Evolutionary conservation across 2,888 invertebrate species (phyloP).

Genomic region (Plebejus anna): DNA sequence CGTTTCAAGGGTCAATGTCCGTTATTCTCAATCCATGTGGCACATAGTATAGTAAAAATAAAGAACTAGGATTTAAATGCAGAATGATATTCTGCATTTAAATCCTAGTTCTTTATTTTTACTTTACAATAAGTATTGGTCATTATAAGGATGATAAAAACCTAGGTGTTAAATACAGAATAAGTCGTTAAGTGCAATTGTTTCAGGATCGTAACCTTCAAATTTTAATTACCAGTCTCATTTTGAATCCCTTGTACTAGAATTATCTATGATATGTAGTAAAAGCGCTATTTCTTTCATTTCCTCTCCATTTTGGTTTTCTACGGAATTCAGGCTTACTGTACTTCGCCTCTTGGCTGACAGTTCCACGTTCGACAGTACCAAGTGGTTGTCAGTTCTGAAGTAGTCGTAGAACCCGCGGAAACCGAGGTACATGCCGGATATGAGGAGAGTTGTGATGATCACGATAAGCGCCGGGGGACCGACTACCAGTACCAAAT

Average conservation of each 20-base stretch:
- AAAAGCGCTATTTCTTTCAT: conserved; percentile 11
- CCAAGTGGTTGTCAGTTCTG: conserved; percentile 39
- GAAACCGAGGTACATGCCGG: conserved; percentile 67
- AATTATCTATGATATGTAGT: not conserved
- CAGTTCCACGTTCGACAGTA: conserved; percentile 57
- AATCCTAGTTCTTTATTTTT: no score
- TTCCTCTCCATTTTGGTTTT: not conserved
- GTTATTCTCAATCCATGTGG: no score
- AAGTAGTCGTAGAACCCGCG: conserved; percentile 55
- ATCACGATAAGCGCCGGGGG: conserved; percentile 72
- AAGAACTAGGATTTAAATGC: no score
- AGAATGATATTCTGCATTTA: no score
- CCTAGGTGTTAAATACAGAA: not conserved
- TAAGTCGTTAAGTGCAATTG: not conserved
- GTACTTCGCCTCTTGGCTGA: conserved; percentile 40
- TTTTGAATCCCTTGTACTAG: not conserved
- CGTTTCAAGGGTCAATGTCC: no score
- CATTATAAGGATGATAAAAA: not conserved
- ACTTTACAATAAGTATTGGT: no score
- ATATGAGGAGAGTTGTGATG: conserved; percentile 63
- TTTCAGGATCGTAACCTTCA: not conserved
- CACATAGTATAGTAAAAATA: no score
- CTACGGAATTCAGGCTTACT: not conserved
- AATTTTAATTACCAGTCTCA: not conserved
- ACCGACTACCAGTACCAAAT: conserved; percentile 70